Conservation (phyloP, 1,140 invertebrate species). For the Microvelia longipes region DNA sequence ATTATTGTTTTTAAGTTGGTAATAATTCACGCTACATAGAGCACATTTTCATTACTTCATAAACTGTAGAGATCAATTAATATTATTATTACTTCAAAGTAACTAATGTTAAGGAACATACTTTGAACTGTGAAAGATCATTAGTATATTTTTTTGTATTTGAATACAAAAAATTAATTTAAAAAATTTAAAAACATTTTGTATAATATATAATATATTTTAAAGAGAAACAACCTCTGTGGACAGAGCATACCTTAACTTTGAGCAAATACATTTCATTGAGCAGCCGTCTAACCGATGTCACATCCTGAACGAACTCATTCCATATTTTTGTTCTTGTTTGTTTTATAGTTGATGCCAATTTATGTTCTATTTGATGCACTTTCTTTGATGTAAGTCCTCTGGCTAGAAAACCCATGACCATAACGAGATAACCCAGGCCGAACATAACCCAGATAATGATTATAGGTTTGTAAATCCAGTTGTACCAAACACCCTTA, state of each 20-base stretch:
- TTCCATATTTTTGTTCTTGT: constrained; percentile 62
- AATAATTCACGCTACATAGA: too few species aligned
- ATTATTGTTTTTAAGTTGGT: too few species aligned
- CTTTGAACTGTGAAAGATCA: too few species aligned
- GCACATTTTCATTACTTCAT: too few species aligned
- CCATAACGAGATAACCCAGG: constrained; percentile 78
- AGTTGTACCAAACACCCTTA: constrained; percentile 31
- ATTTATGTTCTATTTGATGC: constrained; percentile 52
- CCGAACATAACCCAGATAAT: constrained; percentile 80
- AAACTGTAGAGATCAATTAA: too few species aligned
- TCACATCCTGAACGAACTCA: constrained; percentile 57
- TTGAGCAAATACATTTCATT: constrained; percentile 63
- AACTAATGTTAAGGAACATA: too few species aligned
- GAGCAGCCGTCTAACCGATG: constrained; percentile 51
- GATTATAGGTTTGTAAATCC: constrained; percentile 54
- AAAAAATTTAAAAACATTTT: too few species aligned
- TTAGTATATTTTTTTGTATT: too few species aligned
- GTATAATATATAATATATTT: too few species aligned
- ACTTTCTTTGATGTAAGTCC: constrained; percentile 58
- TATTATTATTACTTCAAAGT: too few species aligned
- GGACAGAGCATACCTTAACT: constrained; percentile 43
- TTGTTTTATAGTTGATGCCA: constrained; percentile 53
- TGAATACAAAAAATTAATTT: too few species aligned
- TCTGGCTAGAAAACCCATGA: constrained; percentile 68
- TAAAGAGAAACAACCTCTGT: too few species aligned